Evolutionary conservation across 1,140 invertebrate species (phyloP).

Genomic region (Cephus cinctus): DNA sequence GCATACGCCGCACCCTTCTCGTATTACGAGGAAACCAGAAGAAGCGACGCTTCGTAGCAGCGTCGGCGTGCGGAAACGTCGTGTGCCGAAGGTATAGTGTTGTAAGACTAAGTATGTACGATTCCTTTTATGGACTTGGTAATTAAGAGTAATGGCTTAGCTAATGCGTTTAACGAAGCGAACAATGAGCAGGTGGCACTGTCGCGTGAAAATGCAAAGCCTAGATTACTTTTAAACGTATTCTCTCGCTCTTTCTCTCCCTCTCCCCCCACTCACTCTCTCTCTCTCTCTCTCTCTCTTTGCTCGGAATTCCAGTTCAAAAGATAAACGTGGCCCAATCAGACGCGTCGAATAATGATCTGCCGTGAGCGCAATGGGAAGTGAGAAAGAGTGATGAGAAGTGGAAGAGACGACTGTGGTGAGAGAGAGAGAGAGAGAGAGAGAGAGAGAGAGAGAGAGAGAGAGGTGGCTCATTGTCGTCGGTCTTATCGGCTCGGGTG

Average conservation of each 20-base stretch:
- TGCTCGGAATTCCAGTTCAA: no score
- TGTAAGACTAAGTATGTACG: no score
- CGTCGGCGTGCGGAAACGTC: background rate
- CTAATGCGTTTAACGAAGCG: slow-evolving; percentile 45
- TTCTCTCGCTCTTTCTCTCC: slow-evolving; percentile 25
- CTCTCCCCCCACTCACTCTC: no score
- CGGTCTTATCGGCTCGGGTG: background rate
- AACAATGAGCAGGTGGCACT: slow-evolving; percentile 40
- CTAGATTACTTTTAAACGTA: slow-evolving; percentile 15
- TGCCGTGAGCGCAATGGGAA: no score
- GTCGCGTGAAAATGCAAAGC: slow-evolving; percentile 17
- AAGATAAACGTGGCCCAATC: no score
- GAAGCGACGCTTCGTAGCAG: background rate
- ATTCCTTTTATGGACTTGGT: no score
- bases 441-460: background rate
- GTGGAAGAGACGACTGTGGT: background rate
- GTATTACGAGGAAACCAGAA: no score
- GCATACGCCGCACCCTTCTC: no score
- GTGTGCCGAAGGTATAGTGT: no score
- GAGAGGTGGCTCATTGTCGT: background rate
- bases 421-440: background rate
- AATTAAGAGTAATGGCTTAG: slow-evolving; percentile 44
- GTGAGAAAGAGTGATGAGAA: background rate
- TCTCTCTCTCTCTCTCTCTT: no score
- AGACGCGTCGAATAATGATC: no score